These are phyloP conservation scores for Tenthredo distinguenda DNA, from an alignment of 2,888 invertebrate species.

Conservation along the genomic window DNA sequence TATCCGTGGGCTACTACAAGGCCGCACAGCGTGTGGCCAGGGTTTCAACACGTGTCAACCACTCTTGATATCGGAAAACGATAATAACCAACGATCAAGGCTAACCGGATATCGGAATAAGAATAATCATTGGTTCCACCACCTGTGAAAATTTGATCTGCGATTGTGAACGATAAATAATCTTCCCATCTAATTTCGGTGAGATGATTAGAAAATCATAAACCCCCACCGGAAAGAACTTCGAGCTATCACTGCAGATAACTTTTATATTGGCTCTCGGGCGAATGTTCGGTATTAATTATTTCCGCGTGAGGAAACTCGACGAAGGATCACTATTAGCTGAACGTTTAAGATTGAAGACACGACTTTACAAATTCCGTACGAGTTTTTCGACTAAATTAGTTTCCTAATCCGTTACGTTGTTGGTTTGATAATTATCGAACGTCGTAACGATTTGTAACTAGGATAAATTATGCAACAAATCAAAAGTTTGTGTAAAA, in stretches of 20 bases:
- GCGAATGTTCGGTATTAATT: neutral
- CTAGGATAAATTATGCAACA: neutral
- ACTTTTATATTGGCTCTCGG: neutral
- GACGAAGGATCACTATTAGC: neutral
- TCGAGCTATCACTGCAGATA: too few relatives aligned
- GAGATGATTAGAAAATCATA: neutral
- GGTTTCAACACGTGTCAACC: neutral
- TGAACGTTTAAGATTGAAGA: neutral
- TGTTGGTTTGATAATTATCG: neutral
- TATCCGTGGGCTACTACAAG: neutral
- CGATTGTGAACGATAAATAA: neutral
- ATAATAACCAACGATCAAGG: neutral
- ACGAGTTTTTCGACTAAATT: neutral
- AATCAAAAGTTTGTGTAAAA: neutral
- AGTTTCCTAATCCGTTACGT: neutral
- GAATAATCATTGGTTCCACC: neutral
- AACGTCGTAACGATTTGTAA: neutral
- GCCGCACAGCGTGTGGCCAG: neutral
- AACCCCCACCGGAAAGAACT: neutral
- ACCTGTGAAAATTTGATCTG: neutral
- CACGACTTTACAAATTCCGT: neutral
- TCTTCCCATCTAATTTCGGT: neutral
- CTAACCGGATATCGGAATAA: neutral
- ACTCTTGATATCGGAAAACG: neutral
- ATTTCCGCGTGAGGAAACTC: neutral